A percentile compares a stretch with the other conserved stretches of the same genome.
These are phyloP conservation scores for Odocoileus hemionus DNA, from an alignment of 2,113 vertebrate species.

Conservation along the genomic window DNA sequence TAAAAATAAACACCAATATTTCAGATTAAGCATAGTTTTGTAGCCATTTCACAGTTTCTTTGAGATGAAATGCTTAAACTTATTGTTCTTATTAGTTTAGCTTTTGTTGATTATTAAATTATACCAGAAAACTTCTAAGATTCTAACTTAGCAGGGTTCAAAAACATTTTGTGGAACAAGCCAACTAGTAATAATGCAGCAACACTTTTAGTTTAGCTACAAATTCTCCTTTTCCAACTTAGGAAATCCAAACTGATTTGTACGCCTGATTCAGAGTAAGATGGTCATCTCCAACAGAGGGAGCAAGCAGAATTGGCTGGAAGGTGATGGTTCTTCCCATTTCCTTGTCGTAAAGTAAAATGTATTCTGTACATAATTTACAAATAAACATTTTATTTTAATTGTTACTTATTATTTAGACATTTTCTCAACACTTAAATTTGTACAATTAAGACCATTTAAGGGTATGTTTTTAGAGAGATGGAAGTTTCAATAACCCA, in stretches of 20 bases:
- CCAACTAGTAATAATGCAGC: conserved; percentile 70
- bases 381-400: conserved; percentile 87
- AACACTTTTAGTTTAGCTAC: conserved; percentile 72
- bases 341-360: conserved; percentile 69
- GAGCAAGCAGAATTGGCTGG: conserved; percentile 63
- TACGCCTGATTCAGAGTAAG: conserved; percentile 72
- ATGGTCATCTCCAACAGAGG: conserved; percentile 74
- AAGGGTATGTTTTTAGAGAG: conserved; percentile 79
- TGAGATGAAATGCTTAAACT: conserved; percentile 75
- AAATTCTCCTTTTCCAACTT: conserved; percentile 77
- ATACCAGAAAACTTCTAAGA: conserved; percentile 72
- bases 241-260: conserved; percentile 84
- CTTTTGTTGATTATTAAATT: conserved; percentile 71
- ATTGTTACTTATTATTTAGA: conserved; percentile 86
- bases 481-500: conserved; percentile 77
- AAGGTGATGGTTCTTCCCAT: conserved; percentile 54
- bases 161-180: conserved; percentile 72
- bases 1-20: conserved; percentile 77
- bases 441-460: conserved; percentile 82
- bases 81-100: conserved; percentile 68
- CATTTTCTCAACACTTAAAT: conserved; percentile 81
- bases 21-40: conserved; percentile 73
- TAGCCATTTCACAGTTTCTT: conserved; percentile 76
- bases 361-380: conserved; percentile 87
- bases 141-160: conserved; percentile 74